Evolutionary conservation across 2,888 invertebrate species (phyloP).

Genomic region (Epinotia demarniana): DNA sequence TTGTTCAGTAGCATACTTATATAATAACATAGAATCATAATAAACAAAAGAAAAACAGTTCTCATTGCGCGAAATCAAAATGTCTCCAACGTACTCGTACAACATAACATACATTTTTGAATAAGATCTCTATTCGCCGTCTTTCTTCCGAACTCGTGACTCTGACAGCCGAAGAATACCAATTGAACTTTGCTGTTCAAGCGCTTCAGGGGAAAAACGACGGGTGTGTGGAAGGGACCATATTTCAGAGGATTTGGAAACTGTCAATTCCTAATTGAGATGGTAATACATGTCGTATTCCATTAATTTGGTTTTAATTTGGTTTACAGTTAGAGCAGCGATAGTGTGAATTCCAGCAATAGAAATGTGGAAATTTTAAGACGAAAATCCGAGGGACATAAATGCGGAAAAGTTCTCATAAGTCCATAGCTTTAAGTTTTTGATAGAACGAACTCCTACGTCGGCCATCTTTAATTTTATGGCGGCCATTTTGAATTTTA

Average conservation of each 20-base stretch:
- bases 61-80: not conserved
- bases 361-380: too few species aligned
- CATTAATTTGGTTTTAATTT: not conserved
- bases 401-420: too few species aligned
- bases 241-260: slow-evolving; percentile 7
- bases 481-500: too few species aligned
- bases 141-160: not conserved
- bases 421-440: too few species aligned
- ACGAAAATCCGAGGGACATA: too few species aligned
- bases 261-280: not conserved
- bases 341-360: too few species aligned
- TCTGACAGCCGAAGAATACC: slow-evolving; percentile 5
- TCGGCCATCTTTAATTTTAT: too few species aligned
- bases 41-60: not conserved
- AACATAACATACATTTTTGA: not conserved
- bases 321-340: too few species aligned
- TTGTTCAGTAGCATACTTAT: too few species aligned
- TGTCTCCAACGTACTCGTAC: not conserved
- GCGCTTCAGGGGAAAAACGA: not conserved
- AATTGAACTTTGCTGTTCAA: slow-evolving; percentile 23
- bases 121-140: slow-evolving; percentile 1
- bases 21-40: not conserved
- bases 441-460: too few species aligned
- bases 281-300: not conserved
- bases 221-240: not conserved